phyloP scores from a whole-genome alignment of 2,888 invertebrate species.

The Axea sp. region DNA sequence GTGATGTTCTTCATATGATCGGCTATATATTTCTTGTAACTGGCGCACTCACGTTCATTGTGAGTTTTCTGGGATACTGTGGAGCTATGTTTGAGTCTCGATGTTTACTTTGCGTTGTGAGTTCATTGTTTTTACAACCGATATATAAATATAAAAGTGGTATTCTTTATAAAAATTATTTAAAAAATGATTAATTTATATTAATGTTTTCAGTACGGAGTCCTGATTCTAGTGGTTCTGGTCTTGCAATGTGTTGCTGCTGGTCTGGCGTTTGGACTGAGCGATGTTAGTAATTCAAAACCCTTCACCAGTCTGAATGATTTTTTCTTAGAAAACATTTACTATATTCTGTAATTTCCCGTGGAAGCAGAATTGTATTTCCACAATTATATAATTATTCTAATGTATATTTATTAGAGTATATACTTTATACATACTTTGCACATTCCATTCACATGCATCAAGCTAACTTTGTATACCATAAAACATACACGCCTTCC shows the following conservation, averaged over 20 bases:
- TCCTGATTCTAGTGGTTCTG: constrained; percentile 84
- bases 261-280: constrained; percentile 84
- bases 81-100: constrained; percentile 85
- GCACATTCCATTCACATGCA: constrained; percentile 13
- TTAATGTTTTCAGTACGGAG: constrained; percentile 84
- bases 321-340: no score
- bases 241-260: constrained; percentile 84
- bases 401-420: constrained; percentile 17
- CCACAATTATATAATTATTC: constrained; percentile 11
- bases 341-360: no score
- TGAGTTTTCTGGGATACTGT: constrained; percentile 87
- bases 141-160: no score
- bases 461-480: constrained; percentile 14
- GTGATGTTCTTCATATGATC: constrained; percentile 84
- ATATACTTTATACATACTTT: no score
- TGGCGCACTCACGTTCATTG: constrained; percentile 85
- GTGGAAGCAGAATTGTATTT: no score
- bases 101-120: constrained; percentile 85
- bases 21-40: constrained; percentile 85
- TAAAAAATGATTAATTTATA: no score
- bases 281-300: constrained; percentile 80
- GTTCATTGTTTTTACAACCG: constrained; percentile 77
- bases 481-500: constrained; percentile 2
- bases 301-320: no score
- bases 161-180: no score